Base-by-base conservation (phyloP, 2,113 vertebrate genomes). In the Nematolebias whitei region DNA sequence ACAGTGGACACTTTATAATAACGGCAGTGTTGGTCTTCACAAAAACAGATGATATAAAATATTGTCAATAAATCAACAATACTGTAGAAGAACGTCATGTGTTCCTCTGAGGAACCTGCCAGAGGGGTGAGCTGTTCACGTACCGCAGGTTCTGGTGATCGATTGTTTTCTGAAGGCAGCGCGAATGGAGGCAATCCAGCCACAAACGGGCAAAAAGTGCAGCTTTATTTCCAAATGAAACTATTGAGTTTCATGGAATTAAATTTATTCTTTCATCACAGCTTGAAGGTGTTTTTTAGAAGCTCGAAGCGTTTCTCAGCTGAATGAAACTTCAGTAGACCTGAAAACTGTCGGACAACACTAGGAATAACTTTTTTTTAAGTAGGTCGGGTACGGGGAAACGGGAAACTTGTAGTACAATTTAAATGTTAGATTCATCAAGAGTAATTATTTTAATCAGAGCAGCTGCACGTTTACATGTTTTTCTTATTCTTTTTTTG, bases 111-210 rank as follows among this genome's bases (percentile, higher is more conserved):
- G 71, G 57, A 75, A 44, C 38, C 76, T 71, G 79, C 67, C 76
- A 63, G 65, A 0, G 57, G 81, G 87, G 69, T 76, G 87, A 87
- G 78, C 74, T 76, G 79, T 50, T 74, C 2, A 18, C 59, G 75
- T 55, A 67, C 66, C 35, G 5, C 15, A 22, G 57, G 57, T 71
- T 76, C 35, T 4, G 3, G 26, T 41, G 82, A 62, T 79, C 71
- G 81, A 83, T 89, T 80, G 74, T 68, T 67, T 35, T 35, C 32
- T 81, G 77, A 71, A 74, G 61, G 43, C 45, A 62, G 65, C 63
- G 63, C 71, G 52, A 85, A 60, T 43, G 54, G 51, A 74, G 43
- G 74, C 72, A 54, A 29, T 20, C n/a, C 35, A 62, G 62, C 38
- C 50, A 22, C 65, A 49, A 35, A 62, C 66, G 38, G 60, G 54